phyloP scores from a whole-genome alignment of 2,888 invertebrate genomes.

The Drosophila fulvimacula region DNA sequence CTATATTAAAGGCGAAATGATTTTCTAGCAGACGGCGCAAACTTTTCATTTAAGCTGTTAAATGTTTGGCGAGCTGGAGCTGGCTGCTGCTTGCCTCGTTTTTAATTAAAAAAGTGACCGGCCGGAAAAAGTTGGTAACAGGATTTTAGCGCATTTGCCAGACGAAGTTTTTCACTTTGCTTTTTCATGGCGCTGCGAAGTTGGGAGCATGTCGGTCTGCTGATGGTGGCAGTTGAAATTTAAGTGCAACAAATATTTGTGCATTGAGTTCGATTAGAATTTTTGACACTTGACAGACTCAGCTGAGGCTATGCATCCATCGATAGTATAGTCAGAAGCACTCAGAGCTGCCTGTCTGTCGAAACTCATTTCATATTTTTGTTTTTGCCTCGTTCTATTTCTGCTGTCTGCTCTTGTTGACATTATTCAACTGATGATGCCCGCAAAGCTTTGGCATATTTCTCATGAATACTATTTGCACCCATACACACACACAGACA shows the following conservation, averaged over 20 bases:
- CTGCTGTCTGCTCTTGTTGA: constrained; percentile 38
- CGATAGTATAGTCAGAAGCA: background rate
- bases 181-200: constrained; percentile 34
- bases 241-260: constrained; percentile 59
- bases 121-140: constrained; percentile 47
- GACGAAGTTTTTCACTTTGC: constrained; percentile 58
- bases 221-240: constrained; percentile 44
- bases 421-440: constrained; percentile 50
- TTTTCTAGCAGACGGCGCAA: constrained; percentile 15
- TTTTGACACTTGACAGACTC: constrained; percentile 9
- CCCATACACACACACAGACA: background rate
- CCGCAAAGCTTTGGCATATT: constrained; percentile 66
- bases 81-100: constrained; percentile 9
- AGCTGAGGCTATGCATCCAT: background rate
- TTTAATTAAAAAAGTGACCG: constrained; percentile 76
- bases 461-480: constrained; percentile 72
- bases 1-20: background rate
- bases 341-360: constrained; percentile 27
- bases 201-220: constrained; percentile 10
- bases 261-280: constrained; percentile 41
- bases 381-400: constrained; percentile 23
- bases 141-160: constrained; percentile 39
- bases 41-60: constrained; percentile 53
- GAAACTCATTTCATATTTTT: constrained; percentile 51
- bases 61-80: constrained; percentile 47